Evolutionary conservation across 64 coral and sea anemone genomes (phyloP).

Genomic region (Actinia equina): DNA sequence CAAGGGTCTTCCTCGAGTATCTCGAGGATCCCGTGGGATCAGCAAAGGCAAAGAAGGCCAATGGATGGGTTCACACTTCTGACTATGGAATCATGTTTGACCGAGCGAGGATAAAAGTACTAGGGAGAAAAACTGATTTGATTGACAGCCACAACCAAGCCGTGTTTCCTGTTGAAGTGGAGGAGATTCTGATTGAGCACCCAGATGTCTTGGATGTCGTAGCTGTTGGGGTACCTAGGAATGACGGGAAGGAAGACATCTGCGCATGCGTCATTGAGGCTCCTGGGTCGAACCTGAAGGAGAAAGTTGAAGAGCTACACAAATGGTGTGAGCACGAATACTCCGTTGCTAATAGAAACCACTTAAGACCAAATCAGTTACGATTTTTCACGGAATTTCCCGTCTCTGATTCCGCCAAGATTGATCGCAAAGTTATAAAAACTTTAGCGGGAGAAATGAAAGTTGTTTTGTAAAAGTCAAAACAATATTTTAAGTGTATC

Average conservation of each 20-base stretch:
- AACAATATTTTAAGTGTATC: no score
- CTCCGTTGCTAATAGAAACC: not conserved
- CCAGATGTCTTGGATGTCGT: constrained; percentile 15
- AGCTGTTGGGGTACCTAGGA: constrained; percentile 9
- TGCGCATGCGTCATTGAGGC: constrained; percentile 25
- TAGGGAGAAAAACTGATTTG: constrained; percentile 11
- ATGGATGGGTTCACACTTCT: constrained; percentile 12
- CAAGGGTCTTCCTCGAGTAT: constrained; percentile 18
- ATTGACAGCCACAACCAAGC: not conserved
- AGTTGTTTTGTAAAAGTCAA: no score
- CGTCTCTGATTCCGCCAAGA: constrained; percentile 15
- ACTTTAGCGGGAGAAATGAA: not conserved
- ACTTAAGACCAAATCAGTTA: not conserved
- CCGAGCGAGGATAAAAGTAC: constrained; percentile 17
- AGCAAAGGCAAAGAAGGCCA: not conserved
- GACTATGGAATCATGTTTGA: constrained; percentile 16
- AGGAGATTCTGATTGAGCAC: constrained; percentile 1
- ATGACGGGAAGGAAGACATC: constrained; percentile 16
- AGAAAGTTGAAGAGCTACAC: not conserved
- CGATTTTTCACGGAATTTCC: not conserved
- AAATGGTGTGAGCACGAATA: constrained; percentile 1
- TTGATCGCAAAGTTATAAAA: not conserved
- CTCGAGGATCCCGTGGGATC: constrained; percentile 6
- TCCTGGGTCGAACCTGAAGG: constrained; percentile 14
- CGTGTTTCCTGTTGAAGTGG: constrained; percentile 21